These are phyloP conservation scores for Allobates femoralis DNA, from an alignment of 2,797 vertebrate genomes.

Conservation along the genomic window DNA sequence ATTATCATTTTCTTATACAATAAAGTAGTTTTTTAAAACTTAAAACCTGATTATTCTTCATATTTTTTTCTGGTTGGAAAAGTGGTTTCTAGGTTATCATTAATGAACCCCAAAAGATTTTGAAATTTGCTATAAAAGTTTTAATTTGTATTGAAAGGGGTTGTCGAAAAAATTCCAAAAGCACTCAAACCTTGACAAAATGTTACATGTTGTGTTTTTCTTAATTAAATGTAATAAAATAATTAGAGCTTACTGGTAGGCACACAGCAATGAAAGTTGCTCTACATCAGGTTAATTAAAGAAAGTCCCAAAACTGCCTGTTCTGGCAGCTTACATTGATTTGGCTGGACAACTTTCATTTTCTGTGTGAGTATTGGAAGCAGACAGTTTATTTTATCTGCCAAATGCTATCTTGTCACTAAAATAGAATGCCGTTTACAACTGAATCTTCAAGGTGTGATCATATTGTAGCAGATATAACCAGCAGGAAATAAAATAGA, in stretches of 20 bases:
- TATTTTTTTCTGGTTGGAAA: not conserved
- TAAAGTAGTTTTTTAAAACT: not conserved
- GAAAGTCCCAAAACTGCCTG: conserved; percentile 19
- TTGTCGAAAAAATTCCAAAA: not conserved
- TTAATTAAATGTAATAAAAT: conserved; percentile 34
- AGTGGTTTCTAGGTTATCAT: not conserved
- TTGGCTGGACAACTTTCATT: conserved; percentile 9
- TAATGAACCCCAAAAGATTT: not conserved
- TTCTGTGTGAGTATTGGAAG: not conserved
- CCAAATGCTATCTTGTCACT: conserved; percentile 1
- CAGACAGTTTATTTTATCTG: conserved; percentile 24
- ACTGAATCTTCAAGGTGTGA: not conserved
- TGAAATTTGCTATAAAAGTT: not conserved
- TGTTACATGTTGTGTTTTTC: not conserved
- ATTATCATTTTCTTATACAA: not conserved
- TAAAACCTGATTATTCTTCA: no score
- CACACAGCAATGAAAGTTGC: not conserved
- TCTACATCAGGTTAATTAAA: conserved; percentile 9
- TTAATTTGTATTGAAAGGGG: not conserved
- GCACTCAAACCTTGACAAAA: not conserved
- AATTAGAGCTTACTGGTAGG: conserved; percentile 6
- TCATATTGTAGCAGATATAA: not conserved
- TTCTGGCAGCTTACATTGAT: not conserved
- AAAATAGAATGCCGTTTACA: not conserved
- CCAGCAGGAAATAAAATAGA: not conserved